Evolutionary conservation across 2,888 invertebrate species (phyloP), one percentile per base, ranked within the genome.

Genomic region (Anagyrus pseudococci): DNA sequence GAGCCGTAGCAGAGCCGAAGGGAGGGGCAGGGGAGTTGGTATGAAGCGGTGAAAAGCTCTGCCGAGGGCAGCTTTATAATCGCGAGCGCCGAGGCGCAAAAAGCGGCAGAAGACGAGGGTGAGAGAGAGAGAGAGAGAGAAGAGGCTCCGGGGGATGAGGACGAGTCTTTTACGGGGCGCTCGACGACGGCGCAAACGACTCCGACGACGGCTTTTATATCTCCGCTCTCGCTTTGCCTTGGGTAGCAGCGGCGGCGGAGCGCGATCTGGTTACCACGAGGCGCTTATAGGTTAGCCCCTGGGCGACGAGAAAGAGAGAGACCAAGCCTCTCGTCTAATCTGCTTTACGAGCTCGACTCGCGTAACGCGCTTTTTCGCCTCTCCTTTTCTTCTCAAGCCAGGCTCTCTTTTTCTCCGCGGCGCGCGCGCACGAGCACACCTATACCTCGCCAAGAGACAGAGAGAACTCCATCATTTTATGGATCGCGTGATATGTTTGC

Each of bases 331-430:
- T 54, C 67, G 67, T 72, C 70, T 76, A 74, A 76, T 77, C 71
- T 71, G 70, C 72, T 77, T 76, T 73, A 73, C 71, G 74, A 72
- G 72, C 69, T 71, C 69, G 72, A 76, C 75, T 72, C 72, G 72
- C 68, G 73, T 71, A 69, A 62, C 62, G 33, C 6, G 53, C 49
- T 10, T 22, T 57, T 49, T 54, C 40, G 20, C 44, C 17, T 48
- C 15, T 29, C 15, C 26, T 50, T 23, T 43, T 53, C 54, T 57
- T 50, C 19, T 46, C 19, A 29, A 1, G 33, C 33, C 7, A 33
- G 33, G 33, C 13, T n/a, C n/a, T n/a, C n/a, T n/a, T n/a, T n/a
- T n/a, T n/a, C n/a, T n/a, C n/a, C n/a, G n/a, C n/a, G n/a, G n/a
- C n/a, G n/a, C n/a, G n/a, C n/a, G n/a, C n/a, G n/a, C n/a, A n/a